Evolutionary conservation across 2,797 vertebrate species (phyloP), one percentile per base, ranked within the genome.

Genomic region (Sebastes matsubarae): DNA sequence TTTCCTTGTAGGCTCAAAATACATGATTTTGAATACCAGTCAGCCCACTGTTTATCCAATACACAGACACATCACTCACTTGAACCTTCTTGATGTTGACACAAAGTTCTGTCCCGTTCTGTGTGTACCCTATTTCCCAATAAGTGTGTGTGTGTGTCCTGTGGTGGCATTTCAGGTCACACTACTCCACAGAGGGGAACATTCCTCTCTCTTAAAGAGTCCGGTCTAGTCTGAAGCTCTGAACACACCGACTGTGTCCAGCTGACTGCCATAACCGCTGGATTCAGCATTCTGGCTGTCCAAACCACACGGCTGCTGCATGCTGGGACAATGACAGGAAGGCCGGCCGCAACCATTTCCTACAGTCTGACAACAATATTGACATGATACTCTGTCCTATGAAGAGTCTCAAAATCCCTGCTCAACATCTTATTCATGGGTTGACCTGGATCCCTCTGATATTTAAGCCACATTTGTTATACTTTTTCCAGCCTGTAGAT

Each of bases 121-220:
- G 58, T 54, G 36, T 59, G 65, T n/a, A 63, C n/a, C 24, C 61
- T 3, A 11, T 46, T 71, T 55, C 34, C 52, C 3, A 10, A 68
- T 57, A 61, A 25, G 29, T 46, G 13, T 14, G 30, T 61, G 29
- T 29, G 59, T 77, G 60, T 27, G 16, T 59, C 36, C 57, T 54
- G 67, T 74, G 58, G 76, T 81, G 79, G 70, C 59, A 83, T 75
- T 87, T 90, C 52, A 79, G 80, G 87, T 85, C 87, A 85, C 66
- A 77, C 68, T 20, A 38, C 29, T 69, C 82, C 64, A 78, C 70
- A 46, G 75, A 77, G 61, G 32, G 81, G 81, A 87, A 92, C 88
- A 94, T 92, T 94, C 91, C 84, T 88, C 77, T 89, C 86, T 84
- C 75, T 80, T 71, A n/a, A 68, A 68, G 79, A 86, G 84, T 85